Evolutionary conservation across 2,113 vertebrate genomes (phyloP), one percentile per base, ranked within the genome.

Genomic region (Thunnus thynnus): DNA sequence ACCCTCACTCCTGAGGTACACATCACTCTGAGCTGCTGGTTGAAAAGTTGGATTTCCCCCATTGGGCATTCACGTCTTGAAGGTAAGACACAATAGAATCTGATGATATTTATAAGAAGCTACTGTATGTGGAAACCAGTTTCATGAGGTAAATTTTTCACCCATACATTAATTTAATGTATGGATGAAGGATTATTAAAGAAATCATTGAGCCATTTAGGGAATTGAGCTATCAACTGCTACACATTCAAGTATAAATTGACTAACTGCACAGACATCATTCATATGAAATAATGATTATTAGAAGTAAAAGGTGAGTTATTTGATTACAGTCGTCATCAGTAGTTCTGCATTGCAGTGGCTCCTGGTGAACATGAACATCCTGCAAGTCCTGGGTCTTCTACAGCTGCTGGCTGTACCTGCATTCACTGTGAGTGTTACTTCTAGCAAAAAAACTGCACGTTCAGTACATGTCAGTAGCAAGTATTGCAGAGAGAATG

Each of bases 371-470:
- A 89, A 68, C 85, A 91, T 93, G 92, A 86, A 80, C 20, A 72
- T 85, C 72, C 80, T 93, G 14, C 82, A 64, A 52, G 47, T 94
- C 85, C 89, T 91, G 58, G 70, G 50, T 52, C 55, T 92, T 77
- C 88, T 94, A 0, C 88, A 89, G 70, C 80, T 94, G 36, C 58
- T 94, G 76, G 56, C 83, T 65, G 64, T 63, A 30, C 77, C 91
- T 76, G 77, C 75, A 48, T 62, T 89, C 22, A 78, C 85, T 48
- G 94, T 94, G 58, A 94, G 94, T 88, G 56, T 72, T 3, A 50
- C 16, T 41, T 74, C 63, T 41, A 27, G 13, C 41, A 69, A 3
- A 18, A 25, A 9, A 9, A 41, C 36, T 41, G 36, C 36, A 41
- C 8, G 36, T 36, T 36, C 32, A 36, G 32, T 41, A 41, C 36